Percentiles rank a stretch among this genome's conserved stretches.
Conservation (phyloP, 2,888 invertebrate species). For the Drosophila subquinaria region DNA sequence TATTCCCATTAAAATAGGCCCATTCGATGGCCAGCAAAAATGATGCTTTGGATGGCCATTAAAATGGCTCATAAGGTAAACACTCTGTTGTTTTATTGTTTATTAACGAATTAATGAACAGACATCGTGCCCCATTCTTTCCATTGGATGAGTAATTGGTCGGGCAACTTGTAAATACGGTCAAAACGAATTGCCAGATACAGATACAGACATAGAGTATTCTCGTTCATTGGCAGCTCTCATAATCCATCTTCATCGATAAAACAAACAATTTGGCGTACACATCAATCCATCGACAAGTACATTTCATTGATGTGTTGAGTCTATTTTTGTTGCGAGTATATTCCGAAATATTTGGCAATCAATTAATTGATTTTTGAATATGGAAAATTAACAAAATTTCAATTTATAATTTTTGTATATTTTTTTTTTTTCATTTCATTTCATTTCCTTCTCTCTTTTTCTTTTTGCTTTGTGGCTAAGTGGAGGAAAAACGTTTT, state of each 20-base stretch:
- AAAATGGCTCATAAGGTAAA: slow-evolving; percentile 77
- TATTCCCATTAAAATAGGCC: slow-evolving; percentile 60
- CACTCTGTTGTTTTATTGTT: slow-evolving; percentile 74
- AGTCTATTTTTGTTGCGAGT: slow-evolving; percentile 15
- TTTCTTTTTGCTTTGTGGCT: slow-evolving; percentile 29
- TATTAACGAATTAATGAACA: slow-evolving; percentile 72
- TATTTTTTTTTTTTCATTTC: slow-evolving; percentile 19
- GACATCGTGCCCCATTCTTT: slow-evolving; percentile 19
- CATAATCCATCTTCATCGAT: slow-evolving; percentile 82
- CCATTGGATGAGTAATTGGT: slow-evolving; percentile 69
- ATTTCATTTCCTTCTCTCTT: slow-evolving; percentile 28
- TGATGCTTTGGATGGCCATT: slow-evolving; percentile 56
- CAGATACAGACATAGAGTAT: background rate
- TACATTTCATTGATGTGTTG: slow-evolving; percentile 60
- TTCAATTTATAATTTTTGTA: slow-evolving; percentile 8
- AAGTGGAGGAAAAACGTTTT: slow-evolving; percentile 48
- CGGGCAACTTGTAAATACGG: slow-evolving; percentile 44
- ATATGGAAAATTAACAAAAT: slow-evolving; percentile 53
- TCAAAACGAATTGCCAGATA: slow-evolving; percentile 21
- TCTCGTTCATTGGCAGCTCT: slow-evolving; percentile 31
- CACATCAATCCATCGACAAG: slow-evolving; percentile 73
- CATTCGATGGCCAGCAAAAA: slow-evolving; percentile 54
- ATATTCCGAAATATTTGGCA: slow-evolving; percentile 65
- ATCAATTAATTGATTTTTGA: slow-evolving; percentile 77
- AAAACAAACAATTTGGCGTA: slow-evolving; percentile 69